Conservation (phyloP, 2,113 vertebrate genomes). For the Orthonyx spaldingii region DNA sequence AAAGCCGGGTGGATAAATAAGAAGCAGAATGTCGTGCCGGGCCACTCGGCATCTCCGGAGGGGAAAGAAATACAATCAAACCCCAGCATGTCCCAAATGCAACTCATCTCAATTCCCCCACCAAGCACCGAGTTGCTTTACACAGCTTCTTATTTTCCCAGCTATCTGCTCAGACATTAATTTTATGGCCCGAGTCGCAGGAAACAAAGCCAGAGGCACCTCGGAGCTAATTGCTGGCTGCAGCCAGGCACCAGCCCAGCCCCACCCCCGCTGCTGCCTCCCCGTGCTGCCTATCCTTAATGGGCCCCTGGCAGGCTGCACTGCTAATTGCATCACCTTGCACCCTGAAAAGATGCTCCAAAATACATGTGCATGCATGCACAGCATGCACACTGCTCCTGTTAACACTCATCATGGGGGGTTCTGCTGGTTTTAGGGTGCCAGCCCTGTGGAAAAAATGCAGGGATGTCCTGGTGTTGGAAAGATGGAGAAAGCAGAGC, state of each 20-base stretch:
- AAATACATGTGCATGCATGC: rapidly evolving
- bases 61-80: not conserved
- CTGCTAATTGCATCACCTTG: not conserved
- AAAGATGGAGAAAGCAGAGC: not conserved
- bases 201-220: not conserved
- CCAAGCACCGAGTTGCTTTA: not conserved
- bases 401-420: rapidly evolving
- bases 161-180: not conserved
- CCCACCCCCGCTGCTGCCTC: too few relatives aligned
- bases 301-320: not conserved
- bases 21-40: not conserved
- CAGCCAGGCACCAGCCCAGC: not conserved
- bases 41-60: not conserved
- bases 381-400: not conserved
- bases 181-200: not conserved
- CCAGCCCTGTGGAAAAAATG: not conserved
- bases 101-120: not conserved
- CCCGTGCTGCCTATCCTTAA: not conserved
- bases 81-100: not conserved
- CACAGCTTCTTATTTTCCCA: not conserved
- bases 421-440: not conserved
- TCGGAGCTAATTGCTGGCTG: not conserved
- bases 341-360: not conserved
- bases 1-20: not conserved
- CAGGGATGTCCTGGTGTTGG: not conserved